phyloP scores from a whole-genome alignment of 2,888 invertebrate species.

The Megaustenia siamemsis region DNA sequence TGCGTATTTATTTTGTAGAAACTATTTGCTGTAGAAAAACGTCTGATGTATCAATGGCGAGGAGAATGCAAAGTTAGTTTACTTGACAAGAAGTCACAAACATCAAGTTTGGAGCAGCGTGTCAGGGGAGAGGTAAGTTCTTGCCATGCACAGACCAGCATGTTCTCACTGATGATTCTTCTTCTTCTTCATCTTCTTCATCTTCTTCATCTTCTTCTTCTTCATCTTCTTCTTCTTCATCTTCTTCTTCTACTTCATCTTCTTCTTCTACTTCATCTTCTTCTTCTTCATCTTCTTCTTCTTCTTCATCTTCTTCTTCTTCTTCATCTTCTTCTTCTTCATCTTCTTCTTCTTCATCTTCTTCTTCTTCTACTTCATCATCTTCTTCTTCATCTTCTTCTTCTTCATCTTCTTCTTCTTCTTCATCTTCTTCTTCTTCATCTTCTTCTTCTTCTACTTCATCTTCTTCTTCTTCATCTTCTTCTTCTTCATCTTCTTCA shows the following conservation, averaged over 20 bases:
- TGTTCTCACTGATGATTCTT: not conserved
- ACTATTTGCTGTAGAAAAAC: too few relatives aligned
- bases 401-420: conserved; percentile 12
- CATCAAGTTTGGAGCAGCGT: too few relatives aligned
- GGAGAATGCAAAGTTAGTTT: too few relatives aligned
- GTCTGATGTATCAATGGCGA: too few relatives aligned
- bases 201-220: not conserved
- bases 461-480: not conserved
- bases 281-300: conserved; percentile 37
- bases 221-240: not conserved
- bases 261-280: conserved; percentile 23
- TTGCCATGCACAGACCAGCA: too few relatives aligned
- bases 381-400: conserved; percentile 25
- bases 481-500: conserved; percentile 3
- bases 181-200: conserved; percentile 1
- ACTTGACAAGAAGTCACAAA: too few relatives aligned
- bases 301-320: conserved; percentile 37
- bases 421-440: not conserved
- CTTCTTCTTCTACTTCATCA: conserved; percentile 22
- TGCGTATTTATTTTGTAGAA: too few relatives aligned
- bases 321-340: conserved; percentile 36
- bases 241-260: not conserved
- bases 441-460: not conserved
- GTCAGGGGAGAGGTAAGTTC: too few relatives aligned
- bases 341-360: conserved; percentile 34